Evolutionary conservation across 1,140 invertebrate species (phyloP).

Genomic region (Drosophila orosa): DNA sequence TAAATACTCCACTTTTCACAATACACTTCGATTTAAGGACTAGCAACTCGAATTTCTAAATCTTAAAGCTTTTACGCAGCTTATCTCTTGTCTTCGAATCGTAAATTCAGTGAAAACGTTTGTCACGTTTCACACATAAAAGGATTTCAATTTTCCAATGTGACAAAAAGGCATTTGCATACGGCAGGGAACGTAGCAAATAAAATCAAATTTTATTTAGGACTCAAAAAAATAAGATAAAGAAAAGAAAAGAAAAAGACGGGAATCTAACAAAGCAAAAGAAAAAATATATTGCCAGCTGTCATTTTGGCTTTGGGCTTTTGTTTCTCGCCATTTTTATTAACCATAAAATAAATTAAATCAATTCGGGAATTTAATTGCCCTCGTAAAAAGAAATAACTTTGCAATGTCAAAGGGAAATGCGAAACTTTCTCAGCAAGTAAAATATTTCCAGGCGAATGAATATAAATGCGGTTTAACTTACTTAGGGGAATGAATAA

Average conservation of each 20-base stretch:
- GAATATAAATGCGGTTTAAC: conserved; percentile 15
- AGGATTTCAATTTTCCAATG: conserved; percentile 82
- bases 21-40: background rate
- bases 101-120: conserved; percentile 72
- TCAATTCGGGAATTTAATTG: conserved; percentile 80
- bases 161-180: conserved; percentile 77
- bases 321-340: conserved; percentile 66
- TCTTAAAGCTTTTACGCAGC: conserved; percentile 46
- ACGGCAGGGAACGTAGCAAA: conserved; percentile 49
- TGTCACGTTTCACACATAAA: conserved; percentile 80
- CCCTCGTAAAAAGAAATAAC: conserved; percentile 70
- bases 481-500: conserved; percentile 3
- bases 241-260: background rate
- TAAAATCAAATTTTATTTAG: conserved; percentile 77
- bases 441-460: conserved; percentile 12
- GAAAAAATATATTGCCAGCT: conserved; percentile 30
- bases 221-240: conserved; percentile 29
- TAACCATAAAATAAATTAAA: conserved; percentile 82
- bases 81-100: conserved; percentile 14
- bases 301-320: conserved; percentile 46
- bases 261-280: conserved; percentile 9
- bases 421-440: conserved; percentile 15
- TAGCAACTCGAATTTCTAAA: conserved; percentile 9
- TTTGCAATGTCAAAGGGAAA: conserved; percentile 22
- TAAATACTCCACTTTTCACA: background rate